Evolutionary conservation across 1,140 invertebrate species (phyloP), one percentile per base, ranked within the genome.

Genomic region (Archivesica marissinica): DNA sequence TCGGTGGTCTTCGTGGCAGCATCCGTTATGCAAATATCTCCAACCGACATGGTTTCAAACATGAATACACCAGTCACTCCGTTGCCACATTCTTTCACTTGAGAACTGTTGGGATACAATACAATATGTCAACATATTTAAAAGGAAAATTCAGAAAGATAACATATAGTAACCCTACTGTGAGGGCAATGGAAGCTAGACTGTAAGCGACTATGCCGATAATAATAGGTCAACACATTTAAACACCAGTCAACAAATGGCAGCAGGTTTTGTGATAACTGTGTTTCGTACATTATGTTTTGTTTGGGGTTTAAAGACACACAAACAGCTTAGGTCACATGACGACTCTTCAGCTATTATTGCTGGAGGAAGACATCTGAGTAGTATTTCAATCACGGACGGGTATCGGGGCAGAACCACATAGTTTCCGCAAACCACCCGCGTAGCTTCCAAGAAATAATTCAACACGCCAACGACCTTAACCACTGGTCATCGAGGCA

Each of bases 21-120:
- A 44, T 72, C 68, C 28, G 68, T 72, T 9, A 50, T 50, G n/a
- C 68, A 72, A 3, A 13, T 1, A 33, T 50, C 28, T 33, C 9
- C 25, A 30, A 20, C 11, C 20, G 23, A 6, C 3, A 3, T 72
- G 30, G 68, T 72, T 6, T 72, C 3, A 23, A 72, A 72, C 9
- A 72, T 28, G 28, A 47, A 28, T 2, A 72, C 39, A 13, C 68
- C 68, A 0, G n/a, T 41, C n/a, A 52, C 28, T 6, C 68, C 68
- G 35, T 72, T 28, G 17, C 68, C 68, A 72, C 68, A 72, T 30
- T 72, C 68, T 47, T 13, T 23, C 17, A 44, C 39, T 33, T 72
- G 68, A 3, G 41, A 47, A 33, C 68, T 72, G 25, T 23, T 25
- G 17, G 28, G 17, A 39, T 39, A 66, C 1, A 4, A n/a, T 54